Conservation (phyloP, 2,113 vertebrate genomes). For the Chaenocephalus aceratus region DNA sequence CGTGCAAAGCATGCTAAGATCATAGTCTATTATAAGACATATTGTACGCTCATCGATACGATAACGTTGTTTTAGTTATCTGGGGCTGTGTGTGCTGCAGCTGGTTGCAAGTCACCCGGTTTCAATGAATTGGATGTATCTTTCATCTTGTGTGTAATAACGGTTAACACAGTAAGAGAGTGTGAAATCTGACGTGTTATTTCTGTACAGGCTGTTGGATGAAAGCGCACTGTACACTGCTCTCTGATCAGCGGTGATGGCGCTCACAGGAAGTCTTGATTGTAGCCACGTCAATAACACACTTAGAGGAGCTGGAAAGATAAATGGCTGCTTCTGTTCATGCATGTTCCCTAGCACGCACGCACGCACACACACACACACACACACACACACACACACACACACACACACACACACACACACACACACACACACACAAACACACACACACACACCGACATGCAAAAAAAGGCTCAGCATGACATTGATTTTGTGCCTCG, state of each 20-base stretch:
- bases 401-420: not conserved
- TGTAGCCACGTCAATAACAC: not conserved
- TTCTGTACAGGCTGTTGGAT: slow-evolving; percentile 17
- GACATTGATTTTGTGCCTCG: slow-evolving; percentile 58
- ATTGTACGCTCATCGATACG: slow-evolving; percentile 1
- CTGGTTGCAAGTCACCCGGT: not conserved
- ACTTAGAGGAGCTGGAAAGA: slow-evolving; percentile 15
- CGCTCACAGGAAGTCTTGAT: not conserved
- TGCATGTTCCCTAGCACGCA: not conserved
- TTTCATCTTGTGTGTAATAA: slow-evolving; percentile 26
- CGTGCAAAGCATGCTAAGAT: slow-evolving; percentile 22
- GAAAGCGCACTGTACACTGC: slow-evolving; percentile 4
- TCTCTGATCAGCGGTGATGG: slow-evolving; percentile 18
- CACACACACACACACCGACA: not conserved
- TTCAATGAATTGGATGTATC: slow-evolving; percentile 30
- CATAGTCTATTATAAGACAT: slow-evolving; percentile 28
- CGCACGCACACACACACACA: not conserved
- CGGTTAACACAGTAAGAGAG: slow-evolving; percentile 9
- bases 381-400: slow-evolving; percentile 10
- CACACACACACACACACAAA: not conserved
- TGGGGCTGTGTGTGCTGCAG: not conserved
- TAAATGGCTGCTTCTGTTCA: slow-evolving; percentile 20
- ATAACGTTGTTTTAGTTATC: not conserved
- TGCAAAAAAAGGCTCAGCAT: slow-evolving; percentile 36
- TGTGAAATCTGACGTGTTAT: slow-evolving; percentile 32